Base-by-base conservation (phyloP, 2,113 vertebrate genomes). In the Trinectes maculatus region DNA sequence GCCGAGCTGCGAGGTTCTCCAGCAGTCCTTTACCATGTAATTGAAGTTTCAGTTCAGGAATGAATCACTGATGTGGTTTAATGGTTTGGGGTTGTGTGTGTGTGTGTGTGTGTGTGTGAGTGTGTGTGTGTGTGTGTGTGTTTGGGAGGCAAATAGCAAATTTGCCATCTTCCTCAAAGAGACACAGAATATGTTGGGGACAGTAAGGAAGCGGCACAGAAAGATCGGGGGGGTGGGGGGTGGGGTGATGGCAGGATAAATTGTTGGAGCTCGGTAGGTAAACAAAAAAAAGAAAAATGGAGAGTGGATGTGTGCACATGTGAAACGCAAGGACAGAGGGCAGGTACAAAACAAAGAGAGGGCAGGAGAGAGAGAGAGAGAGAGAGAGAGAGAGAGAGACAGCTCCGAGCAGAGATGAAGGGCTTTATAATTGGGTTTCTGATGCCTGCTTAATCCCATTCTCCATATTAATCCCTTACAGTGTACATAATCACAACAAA, bases 391-490 rank as follows among this genome's bases (percentile, higher is more conserved):
- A 81, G 53, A 1, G 34, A 85, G 62, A 79, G 61, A 60, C 19
- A 13, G 57, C 64, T 68, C 68, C 24, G 74, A 70, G 79, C 79
- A 25, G 58, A 87, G 83, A 85, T 87, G 72, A 85, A 85, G 83
- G 74, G 78, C 74, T 85, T 36, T 91, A 89, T 91, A 91, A 93
- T 92, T 91, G 83, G 63, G 80, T 91, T 91, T 82, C 85, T 84
- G 87, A 87, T 80, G 86, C 77, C 39, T 26, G 74, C 71, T 82
- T 91, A 91, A 92, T 91, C 88, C 87, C 43, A 78, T 89, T 89
- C 85, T 87, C 74, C 71, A 68, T 77, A 88, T 88, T 87, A 90
- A 91, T 88, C 87, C 90, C 48, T 58, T 58, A 80, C 83, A 88
- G 77, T 86, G 83, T 82, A 89, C 83, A 85, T 74, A 80, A 89